phyloP scores from a whole-genome alignment of 2,113 vertebrate species.

The Erythrocercus mccallii region DNA sequence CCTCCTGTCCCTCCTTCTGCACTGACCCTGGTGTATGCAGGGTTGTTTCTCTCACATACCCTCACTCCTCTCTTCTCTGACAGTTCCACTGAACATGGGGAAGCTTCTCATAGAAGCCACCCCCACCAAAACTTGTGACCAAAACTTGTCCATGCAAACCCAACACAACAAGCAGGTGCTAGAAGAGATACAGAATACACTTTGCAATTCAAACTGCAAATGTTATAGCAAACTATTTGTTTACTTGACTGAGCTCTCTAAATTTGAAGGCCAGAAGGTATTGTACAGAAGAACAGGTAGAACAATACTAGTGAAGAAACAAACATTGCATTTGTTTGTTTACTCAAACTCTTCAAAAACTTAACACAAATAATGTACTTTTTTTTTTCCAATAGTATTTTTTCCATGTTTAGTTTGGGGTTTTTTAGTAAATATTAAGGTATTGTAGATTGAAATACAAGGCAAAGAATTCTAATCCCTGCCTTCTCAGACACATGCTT shows the following conservation, averaged over 20 bases:
- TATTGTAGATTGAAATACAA: neutral
- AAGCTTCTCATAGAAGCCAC: neutral
- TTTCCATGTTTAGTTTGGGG: neutral
- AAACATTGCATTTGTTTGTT: neutral
- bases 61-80: neutral
- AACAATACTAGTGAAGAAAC: neutral
- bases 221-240: neutral
- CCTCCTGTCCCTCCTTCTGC: neutral
- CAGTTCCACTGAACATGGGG: neutral
- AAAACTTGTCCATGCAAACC: neutral
- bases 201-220: neutral
- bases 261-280: neutral
- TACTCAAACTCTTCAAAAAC: neutral
- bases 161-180: neutral
- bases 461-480: neutral
- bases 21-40: neutral
- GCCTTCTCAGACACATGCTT: neutral
- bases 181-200: fast-evolving
- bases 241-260: neutral
- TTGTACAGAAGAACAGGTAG: neutral
- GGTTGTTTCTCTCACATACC: neutral
- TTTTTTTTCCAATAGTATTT: neutral
- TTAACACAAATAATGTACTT: neutral
- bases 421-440: neutral
- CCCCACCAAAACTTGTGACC: neutral